Evolutionary conservation across 2,113 vertebrate species (phyloP), one percentile per base, ranked within the genome.

Genomic region (Fulica atra): DNA sequence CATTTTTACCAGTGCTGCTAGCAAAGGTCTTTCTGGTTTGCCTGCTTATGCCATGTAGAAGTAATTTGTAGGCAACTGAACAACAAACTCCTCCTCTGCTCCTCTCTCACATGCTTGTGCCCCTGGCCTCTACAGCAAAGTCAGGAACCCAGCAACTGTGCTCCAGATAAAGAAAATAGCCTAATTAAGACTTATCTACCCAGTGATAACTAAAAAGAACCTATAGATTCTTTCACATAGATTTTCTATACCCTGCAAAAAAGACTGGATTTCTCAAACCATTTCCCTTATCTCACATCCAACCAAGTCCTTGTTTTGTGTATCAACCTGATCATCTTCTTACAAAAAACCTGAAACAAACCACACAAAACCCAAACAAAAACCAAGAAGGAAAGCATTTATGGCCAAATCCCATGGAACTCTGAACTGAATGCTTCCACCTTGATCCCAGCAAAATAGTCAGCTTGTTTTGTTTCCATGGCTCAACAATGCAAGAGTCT

Each of bases 11-110:
- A 19, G 7, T 13, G 35, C 25, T 68, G 44, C 44, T 19, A 28
- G 3, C 26, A 24, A 70, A 48, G 14, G 10, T 13, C 13, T 19
- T 73, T 35, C 40, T 60, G 18, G 2, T 81, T 81, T 13, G 29
- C 7, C 17, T n/a, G 9, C 6, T 50, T 33, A 11, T 17, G 40
- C 42, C 26, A 21, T 28, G 21, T 8, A 13, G 3, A 16, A 35
- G 33, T 59, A n/a, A 24, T 36, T 26, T 35, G n/a, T 31, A 61
- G 20, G 13, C 20, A 50, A 40, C 12, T 15, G 16, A 57, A 42
- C 29, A 56, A 26, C 2, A 3, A 71, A 53, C 33, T 53, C 23
- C 33, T 29, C 33, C 0, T 1, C 51, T 20, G 7, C 28, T 15
- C 51, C 44, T 9, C 65, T n/a, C n/a, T n/a, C n/a, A n/a, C n/a